Percentiles rank a stretch among this genome's conserved stretches.
phyloP scores from a whole-genome alignment of 1,140 invertebrate species.

The Magallana gigas region DNA sequence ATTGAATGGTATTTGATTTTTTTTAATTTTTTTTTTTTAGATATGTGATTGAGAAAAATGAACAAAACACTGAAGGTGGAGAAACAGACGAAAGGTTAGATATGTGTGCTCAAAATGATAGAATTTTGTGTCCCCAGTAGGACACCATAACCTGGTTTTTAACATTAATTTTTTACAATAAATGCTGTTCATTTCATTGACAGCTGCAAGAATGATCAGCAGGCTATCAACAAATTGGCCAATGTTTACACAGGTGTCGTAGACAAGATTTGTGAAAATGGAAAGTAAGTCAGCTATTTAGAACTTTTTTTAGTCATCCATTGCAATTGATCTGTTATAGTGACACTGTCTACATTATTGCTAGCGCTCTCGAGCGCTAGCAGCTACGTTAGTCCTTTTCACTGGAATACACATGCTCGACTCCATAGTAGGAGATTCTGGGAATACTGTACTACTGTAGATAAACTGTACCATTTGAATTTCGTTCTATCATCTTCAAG shows the following conservation, averaged over 20 bases:
- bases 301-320: no score
- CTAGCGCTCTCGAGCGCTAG: no score
- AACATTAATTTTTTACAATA: no score
- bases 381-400: no score
- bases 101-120: not conserved
- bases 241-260: not conserved
- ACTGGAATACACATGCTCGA: no score
- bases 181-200: not conserved
- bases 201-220: conserved; percentile 20
- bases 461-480: no score
- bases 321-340: no score
- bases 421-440: no score
- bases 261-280: not conserved
- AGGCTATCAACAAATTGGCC: not conserved
- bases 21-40: not conserved
- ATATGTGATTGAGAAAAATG: not conserved
- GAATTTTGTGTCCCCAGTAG: not conserved
- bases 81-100: not conserved
- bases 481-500: no score
- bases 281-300: not conserved
- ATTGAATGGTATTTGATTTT: not conserved
- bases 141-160: no score
- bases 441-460: no score
- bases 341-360: no score
- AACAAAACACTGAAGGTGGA: not conserved